These are phyloP conservation scores for Pluvianellus socialis DNA, from an alignment of 2,113 vertebrate genomes.

Conservation along the genomic window DNA sequence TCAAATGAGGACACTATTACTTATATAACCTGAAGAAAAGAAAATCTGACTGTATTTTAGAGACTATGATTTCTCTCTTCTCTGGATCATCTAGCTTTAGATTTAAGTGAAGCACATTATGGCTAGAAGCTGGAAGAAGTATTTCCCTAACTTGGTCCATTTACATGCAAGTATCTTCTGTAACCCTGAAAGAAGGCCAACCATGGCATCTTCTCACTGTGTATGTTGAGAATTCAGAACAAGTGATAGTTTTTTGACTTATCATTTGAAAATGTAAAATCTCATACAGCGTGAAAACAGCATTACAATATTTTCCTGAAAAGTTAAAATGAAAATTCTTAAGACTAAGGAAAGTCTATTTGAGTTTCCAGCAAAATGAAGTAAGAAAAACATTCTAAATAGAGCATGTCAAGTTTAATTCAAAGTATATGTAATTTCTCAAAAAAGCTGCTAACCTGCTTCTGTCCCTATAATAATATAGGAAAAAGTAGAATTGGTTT, in stretches of 20 bases:
- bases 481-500: background rate
- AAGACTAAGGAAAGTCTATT: background rate
- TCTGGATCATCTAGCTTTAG: background rate
- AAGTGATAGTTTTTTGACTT: background rate
- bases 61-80: background rate
- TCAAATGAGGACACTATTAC: background rate
- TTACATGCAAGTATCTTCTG: background rate
- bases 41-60: background rate
- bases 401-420: background rate
- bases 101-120: background rate
- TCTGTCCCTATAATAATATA: background rate
- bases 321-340: background rate
- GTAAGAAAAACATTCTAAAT: background rate
- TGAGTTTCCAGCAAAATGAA: background rate
- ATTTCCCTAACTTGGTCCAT: background rate
- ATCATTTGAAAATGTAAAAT: background rate
- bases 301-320: background rate
- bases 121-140: background rate
- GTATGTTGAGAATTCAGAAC: background rate
- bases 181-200: background rate
- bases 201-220: background rate
- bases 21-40: background rate
- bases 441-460: background rate
- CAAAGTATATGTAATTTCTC: background rate
- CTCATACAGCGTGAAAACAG: background rate